Evolutionary conservation across 1,140 invertebrate species (phyloP).

Genomic region (Lepidurus arcticus): DNA sequence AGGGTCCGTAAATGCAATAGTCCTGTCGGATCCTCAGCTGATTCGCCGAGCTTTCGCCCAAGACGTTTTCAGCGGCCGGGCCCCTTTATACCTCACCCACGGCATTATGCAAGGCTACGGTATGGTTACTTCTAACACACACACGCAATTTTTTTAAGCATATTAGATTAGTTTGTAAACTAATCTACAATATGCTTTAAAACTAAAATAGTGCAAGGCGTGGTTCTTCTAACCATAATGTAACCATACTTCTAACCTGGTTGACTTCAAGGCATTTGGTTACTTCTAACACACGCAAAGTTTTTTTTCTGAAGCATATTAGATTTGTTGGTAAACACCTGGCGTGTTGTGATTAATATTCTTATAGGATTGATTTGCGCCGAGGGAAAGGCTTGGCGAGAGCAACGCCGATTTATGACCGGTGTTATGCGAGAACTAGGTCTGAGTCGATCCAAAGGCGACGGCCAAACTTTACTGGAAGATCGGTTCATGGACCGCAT

Average conservation of each 20-base stretch:
- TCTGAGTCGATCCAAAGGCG: conserved; percentile 55
- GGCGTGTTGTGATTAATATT: not conserved
- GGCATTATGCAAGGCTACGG: conserved; percentile 80
- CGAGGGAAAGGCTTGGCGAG: conserved; percentile 72
- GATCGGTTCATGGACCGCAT: conserved; percentile 55
- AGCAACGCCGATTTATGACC: conserved; percentile 68
- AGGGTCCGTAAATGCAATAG: conserved; percentile 64
- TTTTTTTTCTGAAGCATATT: no score
- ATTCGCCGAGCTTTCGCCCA: conserved; percentile 62
- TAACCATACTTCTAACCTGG: no score
- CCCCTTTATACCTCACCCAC: conserved; percentile 72
- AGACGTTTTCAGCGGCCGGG: conserved; percentile 62
- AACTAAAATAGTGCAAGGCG: not conserved
- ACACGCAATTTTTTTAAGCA: not conserved
- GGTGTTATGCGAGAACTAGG: conserved; percentile 68
- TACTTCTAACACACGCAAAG: no score
- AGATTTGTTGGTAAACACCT: not conserved
- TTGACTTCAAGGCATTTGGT: no score
- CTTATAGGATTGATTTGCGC: conserved; percentile 69
- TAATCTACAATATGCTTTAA: not conserved
- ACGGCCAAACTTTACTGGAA: conserved; percentile 58
- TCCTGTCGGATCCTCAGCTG: conserved; percentile 63
- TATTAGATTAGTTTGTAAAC: not conserved
- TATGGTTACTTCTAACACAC: conserved; percentile 44
- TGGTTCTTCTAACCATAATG: no score